Conservation (phyloP, 2,113 vertebrate species). For the Triplophysa rosa region DNA sequence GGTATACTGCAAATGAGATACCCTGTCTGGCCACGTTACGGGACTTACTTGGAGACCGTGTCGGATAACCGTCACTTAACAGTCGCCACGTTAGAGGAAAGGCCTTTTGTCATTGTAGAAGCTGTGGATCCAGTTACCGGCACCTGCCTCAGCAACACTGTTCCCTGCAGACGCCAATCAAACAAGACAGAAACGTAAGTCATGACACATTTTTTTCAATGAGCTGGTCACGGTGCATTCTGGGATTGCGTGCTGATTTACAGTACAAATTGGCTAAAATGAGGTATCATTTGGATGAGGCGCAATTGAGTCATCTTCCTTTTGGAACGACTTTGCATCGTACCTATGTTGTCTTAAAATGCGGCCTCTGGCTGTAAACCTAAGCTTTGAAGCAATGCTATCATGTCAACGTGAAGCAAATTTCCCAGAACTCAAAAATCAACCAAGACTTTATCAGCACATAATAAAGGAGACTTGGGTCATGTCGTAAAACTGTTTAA, state of each 20-base stretch:
- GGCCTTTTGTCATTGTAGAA: conserved; percentile 97
- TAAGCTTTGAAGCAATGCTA: too few species aligned
- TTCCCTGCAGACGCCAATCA: conserved; percentile 93
- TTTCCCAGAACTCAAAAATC: neutral
- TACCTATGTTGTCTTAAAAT: too few species aligned
- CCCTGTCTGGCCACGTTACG: conserved; percentile 95
- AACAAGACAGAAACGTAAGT: conserved; percentile 88
- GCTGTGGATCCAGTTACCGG: conserved; percentile 86
- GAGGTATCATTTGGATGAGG: too few species aligned
- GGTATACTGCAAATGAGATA: conserved; percentile 95
- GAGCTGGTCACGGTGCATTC: too few species aligned
- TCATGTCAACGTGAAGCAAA: neutral
- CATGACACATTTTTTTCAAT: neutral
- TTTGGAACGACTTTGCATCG: too few species aligned
- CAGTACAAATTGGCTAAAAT: too few species aligned
- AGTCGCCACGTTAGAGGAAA: conserved; percentile 94
- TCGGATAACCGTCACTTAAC: conserved; percentile 91
- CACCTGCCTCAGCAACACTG: conserved; percentile 93
- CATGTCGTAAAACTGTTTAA: neutral
- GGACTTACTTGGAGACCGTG: conserved; percentile 87
- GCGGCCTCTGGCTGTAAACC: too few species aligned
- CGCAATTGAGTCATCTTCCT: too few species aligned
- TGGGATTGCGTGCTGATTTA: too few species aligned
- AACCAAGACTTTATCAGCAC: neutral
- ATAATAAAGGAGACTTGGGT: neutral